phyloP scores from a whole-genome alignment of 2,113 vertebrate genomes.

The Acrocephalus arundinaceus region DNA sequence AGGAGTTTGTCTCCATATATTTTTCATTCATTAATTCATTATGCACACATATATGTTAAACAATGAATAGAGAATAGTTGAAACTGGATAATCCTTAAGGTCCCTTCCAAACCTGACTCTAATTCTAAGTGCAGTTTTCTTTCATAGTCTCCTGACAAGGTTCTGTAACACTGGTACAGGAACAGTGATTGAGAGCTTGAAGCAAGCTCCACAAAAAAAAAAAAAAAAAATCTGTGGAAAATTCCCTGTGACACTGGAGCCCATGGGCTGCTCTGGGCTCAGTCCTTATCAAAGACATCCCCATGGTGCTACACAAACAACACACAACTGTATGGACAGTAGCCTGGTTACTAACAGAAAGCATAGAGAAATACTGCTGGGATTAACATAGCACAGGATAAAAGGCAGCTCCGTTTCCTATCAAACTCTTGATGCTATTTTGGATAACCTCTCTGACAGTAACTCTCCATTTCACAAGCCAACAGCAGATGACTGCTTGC shows the following conservation, averaged over 20 bases:
- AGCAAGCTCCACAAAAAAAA: background rate
- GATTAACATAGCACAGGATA: background rate
- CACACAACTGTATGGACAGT: background rate
- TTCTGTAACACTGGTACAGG: background rate
- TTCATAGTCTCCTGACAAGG: background rate
- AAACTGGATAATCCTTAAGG: background rate
- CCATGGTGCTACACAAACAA: background rate
- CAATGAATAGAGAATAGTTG: background rate
- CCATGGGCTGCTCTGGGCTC: background rate
- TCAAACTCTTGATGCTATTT: background rate
- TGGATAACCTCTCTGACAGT: background rate
- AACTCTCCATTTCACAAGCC: background rate
- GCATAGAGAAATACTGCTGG: background rate
- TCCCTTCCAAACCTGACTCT: background rate
- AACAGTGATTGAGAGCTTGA: background rate
- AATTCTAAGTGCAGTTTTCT: background rate
- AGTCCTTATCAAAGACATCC: background rate
- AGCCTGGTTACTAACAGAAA: background rate
- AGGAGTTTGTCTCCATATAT: background rate
- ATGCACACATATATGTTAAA: background rate
- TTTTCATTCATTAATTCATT: background rate
- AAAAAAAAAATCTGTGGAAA: background rate
- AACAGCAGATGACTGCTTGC: background rate
- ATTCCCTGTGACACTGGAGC: background rate
- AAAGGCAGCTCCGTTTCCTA: background rate